Evolutionary conservation across 2,888 invertebrate genomes (phyloP).

Genomic region (Agrenia bidenticulata): DNA sequence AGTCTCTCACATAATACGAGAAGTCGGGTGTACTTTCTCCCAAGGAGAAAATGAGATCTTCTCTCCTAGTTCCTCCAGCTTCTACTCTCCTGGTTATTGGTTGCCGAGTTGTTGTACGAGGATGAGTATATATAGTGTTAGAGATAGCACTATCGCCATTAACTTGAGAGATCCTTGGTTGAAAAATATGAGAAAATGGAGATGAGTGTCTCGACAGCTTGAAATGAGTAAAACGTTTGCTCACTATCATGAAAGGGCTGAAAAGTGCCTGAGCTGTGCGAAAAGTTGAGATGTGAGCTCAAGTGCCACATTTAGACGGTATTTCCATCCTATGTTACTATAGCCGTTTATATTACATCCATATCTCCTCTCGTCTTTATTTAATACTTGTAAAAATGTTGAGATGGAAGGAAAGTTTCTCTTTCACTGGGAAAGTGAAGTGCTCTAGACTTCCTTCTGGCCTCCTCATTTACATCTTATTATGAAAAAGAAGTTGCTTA

Average conservation of each 20-base stretch:
- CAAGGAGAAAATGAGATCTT: conserved; percentile 11
- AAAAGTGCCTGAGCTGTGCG: conserved; percentile 53
- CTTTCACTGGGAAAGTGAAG: no score
- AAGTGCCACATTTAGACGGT: conserved; percentile 46
- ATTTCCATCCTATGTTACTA: conserved; percentile 11
- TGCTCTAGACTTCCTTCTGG: background rate
- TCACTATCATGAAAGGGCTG: conserved; percentile 51
- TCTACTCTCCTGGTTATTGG: background rate
- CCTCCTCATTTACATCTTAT: background rate
- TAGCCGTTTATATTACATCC: background rate
- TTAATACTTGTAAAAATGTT: no score
- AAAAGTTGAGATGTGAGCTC: conserved; percentile 52
- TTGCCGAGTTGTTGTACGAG: conserved; percentile 5
- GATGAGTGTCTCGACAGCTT: conserved; percentile 33
- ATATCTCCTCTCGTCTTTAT: background rate
- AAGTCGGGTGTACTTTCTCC: conserved; percentile 24
- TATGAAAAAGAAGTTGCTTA: background rate
- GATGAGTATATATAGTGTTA: background rate
- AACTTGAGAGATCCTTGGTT: background rate
- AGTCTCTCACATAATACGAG: conserved; percentile 16
- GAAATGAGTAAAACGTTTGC: conserved; percentile 21
- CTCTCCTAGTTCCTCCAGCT: background rate
- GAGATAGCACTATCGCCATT: conserved; percentile 5
- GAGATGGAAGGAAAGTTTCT: no score
- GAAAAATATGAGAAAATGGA: conserved; percentile 31